Conservation (phyloP, 2,113 vertebrate species). For the Poecile atricapillus region DNA sequence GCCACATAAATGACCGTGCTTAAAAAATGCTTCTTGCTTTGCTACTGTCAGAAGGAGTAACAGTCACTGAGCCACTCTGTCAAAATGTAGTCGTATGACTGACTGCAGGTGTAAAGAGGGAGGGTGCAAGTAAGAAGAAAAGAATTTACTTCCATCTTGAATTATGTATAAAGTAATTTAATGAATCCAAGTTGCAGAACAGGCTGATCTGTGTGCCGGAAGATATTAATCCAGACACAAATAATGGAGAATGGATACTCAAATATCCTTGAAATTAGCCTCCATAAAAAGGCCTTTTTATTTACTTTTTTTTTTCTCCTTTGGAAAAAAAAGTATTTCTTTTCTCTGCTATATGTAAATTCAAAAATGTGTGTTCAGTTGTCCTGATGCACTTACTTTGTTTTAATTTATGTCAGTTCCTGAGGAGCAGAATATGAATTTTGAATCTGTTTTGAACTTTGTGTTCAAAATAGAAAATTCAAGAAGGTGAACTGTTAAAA, state of each 20-base stretch:
- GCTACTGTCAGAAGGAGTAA: neutral
- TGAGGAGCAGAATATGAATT: neutral
- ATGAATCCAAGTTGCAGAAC: neutral
- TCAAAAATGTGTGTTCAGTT: neutral
- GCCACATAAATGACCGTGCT: neutral
- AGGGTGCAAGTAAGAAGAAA: neutral
- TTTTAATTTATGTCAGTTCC: neutral
- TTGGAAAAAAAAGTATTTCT: neutral
- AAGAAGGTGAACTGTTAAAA: slow-evolving; percentile 2
- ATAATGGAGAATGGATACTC: neutral
- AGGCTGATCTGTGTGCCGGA: neutral
- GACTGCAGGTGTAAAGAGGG: neutral
- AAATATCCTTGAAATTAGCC: neutral
- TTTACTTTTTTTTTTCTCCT: neutral
- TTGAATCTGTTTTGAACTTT: slow-evolving; percentile 18
- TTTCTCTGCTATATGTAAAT: neutral
- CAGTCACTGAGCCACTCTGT: neutral
- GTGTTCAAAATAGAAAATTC: neutral
- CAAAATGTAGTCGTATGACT: neutral
- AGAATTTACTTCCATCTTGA: neutral
- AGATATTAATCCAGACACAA: neutral
- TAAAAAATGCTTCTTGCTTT: neutral
- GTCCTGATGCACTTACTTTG: neutral
- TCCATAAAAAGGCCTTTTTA: neutral
- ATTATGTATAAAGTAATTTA: neutral